Percentiles rank a stretch among this genome's conserved stretches.
phyloP scores from a whole-genome alignment of 53 echinoderm and acorn worm species.

The Holothuria leucospilota region DNA sequence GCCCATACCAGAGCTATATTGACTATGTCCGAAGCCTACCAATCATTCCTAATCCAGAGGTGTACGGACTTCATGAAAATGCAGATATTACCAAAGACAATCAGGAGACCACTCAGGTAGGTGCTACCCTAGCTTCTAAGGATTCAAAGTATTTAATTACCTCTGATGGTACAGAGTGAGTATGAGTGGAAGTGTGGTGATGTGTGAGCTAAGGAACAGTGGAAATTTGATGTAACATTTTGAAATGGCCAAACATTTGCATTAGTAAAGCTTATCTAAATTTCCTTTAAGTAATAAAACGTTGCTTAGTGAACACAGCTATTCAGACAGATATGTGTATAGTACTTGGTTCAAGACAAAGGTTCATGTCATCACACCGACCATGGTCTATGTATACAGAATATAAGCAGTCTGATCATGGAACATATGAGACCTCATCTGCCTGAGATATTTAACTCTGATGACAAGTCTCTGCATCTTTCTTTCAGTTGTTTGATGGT shows the following conservation, averaged over 20 bases:
- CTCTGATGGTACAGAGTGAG: background rate
- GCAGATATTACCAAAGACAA: conserved; percentile 99
- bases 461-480: background rate
- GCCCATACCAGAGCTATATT: conserved; percentile 81
- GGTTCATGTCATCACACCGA: too few relatives aligned
- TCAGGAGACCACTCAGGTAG: conserved; percentile 94
- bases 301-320: too few relatives aligned
- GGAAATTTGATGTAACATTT: too few relatives aligned
- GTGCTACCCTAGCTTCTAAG: background rate
- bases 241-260: too few relatives aligned
- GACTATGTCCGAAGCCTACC: conserved; percentile 91
- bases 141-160: background rate
- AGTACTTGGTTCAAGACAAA: too few relatives aligned
- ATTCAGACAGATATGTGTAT: too few relatives aligned
- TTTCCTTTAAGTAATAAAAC: too few relatives aligned
- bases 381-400: too few relatives aligned
- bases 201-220: background rate
- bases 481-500: conserved; percentile 83
- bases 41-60: conserved; percentile 96
- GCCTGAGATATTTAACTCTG: too few relatives aligned
- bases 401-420: too few relatives aligned
- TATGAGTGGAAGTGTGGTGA: background rate
- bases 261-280: too few relatives aligned
- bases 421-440: too few relatives aligned
- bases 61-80: conserved; percentile 98